Evolutionary conservation across 2,888 invertebrate genomes (phyloP).

Genomic region (Zhengitettix transpicula): DNA sequence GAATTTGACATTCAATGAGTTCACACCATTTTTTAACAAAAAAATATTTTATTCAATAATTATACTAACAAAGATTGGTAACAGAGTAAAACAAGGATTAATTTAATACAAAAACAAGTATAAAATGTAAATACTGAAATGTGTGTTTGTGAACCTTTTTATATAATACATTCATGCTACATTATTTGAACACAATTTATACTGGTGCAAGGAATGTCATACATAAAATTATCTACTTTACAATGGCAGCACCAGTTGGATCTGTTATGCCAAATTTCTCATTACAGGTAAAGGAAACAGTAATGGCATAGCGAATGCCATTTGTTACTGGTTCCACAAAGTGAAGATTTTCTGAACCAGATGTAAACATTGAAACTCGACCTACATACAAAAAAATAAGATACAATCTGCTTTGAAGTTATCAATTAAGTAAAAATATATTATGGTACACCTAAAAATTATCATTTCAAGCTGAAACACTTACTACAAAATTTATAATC

Average conservation of each 20-base stretch:
- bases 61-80: too few species aligned
- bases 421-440: neutral
- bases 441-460: neutral
- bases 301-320: conserved; percentile 65
- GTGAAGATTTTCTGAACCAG: conserved; percentile 73
- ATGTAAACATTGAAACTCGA: conserved; percentile 70
- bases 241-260: conserved; percentile 20
- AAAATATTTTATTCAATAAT: too few species aligned
- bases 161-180: too few species aligned
- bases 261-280: conserved; percentile 45
- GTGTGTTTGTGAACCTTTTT: too few species aligned
- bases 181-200: too few species aligned
- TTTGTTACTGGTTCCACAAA: conserved; percentile 60
- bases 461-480: neutral
- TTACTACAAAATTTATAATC: neutral
- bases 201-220: too few species aligned
- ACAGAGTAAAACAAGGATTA: too few species aligned
- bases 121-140: too few species aligned
- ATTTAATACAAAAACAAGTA: too few species aligned
- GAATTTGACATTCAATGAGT: too few species aligned
- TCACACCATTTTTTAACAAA: too few species aligned
- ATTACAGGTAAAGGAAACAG: conserved; percentile 77
- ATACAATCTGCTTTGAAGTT: neutral
- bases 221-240: too few species aligned
- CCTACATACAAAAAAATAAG: conserved; percentile 25